Conservation (phyloP, 2,113 vertebrate species). For the Thymallus thymallus region DNA sequence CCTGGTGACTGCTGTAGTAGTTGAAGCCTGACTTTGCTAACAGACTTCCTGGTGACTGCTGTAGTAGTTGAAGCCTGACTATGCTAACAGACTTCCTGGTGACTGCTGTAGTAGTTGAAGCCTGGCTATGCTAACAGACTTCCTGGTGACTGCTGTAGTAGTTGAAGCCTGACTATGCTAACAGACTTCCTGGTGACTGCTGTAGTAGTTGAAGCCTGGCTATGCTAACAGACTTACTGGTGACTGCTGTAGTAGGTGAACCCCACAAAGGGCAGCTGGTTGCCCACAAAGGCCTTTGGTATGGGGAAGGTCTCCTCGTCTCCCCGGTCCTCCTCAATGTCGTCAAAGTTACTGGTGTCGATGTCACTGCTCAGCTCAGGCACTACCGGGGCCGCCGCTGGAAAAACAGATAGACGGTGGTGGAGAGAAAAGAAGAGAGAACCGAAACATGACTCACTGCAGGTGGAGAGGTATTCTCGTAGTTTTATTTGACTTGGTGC, state of each 20-base stretch:
- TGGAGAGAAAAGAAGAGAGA: background rate
- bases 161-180: no score
- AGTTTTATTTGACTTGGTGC: no score
- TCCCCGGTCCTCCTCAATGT: conserved; percentile 95
- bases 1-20: background rate
- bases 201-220: background rate
- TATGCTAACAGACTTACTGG: conserved; percentile 77
- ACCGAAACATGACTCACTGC: background rate
- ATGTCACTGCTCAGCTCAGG: conserved; percentile 96
- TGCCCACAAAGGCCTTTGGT: conserved; percentile 98
- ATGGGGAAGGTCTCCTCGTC: conserved; percentile 98
- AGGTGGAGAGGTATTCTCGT: background rate
- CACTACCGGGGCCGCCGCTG: conserved; percentile 95
- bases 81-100: no score
- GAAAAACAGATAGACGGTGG: background rate
- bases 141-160: no score
- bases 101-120: no score
- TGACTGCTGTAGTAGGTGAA: conserved; percentile 96
- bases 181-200: background rate
- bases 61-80: conserved; percentile 98
- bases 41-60: conserved; percentile 87
- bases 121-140: no score
- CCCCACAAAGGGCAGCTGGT: conserved; percentile 97
- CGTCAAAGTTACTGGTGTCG: conserved; percentile 99
- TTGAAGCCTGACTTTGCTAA: background rate